Evolutionary conservation across 2,797 vertebrate genomes (phyloP), one percentile per base, ranked within the genome.

Genomic region (Pteropus rufus): DNA sequence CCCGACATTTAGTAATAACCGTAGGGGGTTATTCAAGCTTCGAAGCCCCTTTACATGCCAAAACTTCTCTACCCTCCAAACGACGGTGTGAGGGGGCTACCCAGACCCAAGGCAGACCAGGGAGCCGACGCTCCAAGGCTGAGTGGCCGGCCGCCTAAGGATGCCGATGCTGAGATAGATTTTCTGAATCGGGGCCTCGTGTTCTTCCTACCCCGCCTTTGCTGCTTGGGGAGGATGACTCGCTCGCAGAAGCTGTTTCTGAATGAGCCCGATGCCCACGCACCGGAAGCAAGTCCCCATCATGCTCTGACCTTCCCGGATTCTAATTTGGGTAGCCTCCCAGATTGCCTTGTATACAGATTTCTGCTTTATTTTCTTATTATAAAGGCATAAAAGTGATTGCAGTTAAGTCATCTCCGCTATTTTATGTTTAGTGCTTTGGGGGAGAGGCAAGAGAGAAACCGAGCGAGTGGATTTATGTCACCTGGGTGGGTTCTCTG

Each of bases 401-500:
- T 34, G n/a, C 15, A 41, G 26, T 31, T 31, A 89, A 64, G 75
- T 64, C 79, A 81, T 34, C 31, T 76, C 62, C 56, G 69, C 2
- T n/a, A 56, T 58, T 73, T 92, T 73, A 83, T 80, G 73, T 94
- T 88, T 84, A 60, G 54, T 69, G 52, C 80, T 89, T 69, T 41
- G 36, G n/a, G 62, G 58, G 67, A 70, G 84, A 89, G 67, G 92
- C 36, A 39, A 75, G 76, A 92, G 65, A 76, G 62, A 46, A 41
- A 58, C 2, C 0, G 1, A 24, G 64, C 58, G n/a, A 21, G 31
- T 1, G 15, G 88, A 67, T 52, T 69, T 76, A 21, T 58, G 93
- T 77, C 46, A 16, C 69, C 85, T 12, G 69, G 83, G 93, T 81
- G 93, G 93, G 93, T 69, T 81, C 70, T 91, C 23, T 39, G 87